Conservation (phyloP, 2,113 vertebrate species). For the Syngnathoides biaculeatus region DNA sequence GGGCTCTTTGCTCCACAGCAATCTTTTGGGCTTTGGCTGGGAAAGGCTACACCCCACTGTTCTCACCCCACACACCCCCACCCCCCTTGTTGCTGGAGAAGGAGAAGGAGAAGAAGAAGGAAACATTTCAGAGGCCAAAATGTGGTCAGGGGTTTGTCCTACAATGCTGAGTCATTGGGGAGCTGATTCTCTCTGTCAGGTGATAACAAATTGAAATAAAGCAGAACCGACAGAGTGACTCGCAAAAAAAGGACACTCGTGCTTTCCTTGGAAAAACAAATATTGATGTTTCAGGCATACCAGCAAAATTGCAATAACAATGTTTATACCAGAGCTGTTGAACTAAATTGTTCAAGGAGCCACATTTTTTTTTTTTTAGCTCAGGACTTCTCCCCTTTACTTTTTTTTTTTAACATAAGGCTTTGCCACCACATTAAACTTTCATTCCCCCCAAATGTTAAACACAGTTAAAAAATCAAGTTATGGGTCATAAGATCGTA, state of each 20-base stretch:
- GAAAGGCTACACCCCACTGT: conserved; percentile 69
- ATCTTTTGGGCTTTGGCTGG: conserved; percentile 75
- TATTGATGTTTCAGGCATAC: conserved; percentile 18
- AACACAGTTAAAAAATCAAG: background rate
- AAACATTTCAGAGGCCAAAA: conserved; percentile 27
- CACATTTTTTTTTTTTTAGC: background rate
- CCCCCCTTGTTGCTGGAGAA: conserved; percentile 2
- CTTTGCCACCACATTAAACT: background rate
- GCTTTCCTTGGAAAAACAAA: conserved; percentile 14
- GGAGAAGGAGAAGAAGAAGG: conserved; percentile 5
- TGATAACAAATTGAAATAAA: conserved; percentile 29
- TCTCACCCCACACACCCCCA: conserved; percentile 77
- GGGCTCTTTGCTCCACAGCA: conserved; percentile 55
- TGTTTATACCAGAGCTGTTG: conserved; percentile 11
- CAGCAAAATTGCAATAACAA: conserved; percentile 23
- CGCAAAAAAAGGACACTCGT: conserved; percentile 3
- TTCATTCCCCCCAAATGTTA: background rate
- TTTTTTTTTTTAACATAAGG: background rate
- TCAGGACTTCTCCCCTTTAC: background rate
- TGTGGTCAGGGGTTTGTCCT: conserved; percentile 34
- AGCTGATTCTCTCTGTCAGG: conserved; percentile 25
- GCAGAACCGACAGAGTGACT: conserved; percentile 14
- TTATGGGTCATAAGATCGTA: background rate
- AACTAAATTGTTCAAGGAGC: background rate
- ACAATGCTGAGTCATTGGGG: conserved; percentile 29